phyloP scores from a whole-genome alignment of 1,140 invertebrate species.

The Scaptodrosophila lebanonensis region DNA sequence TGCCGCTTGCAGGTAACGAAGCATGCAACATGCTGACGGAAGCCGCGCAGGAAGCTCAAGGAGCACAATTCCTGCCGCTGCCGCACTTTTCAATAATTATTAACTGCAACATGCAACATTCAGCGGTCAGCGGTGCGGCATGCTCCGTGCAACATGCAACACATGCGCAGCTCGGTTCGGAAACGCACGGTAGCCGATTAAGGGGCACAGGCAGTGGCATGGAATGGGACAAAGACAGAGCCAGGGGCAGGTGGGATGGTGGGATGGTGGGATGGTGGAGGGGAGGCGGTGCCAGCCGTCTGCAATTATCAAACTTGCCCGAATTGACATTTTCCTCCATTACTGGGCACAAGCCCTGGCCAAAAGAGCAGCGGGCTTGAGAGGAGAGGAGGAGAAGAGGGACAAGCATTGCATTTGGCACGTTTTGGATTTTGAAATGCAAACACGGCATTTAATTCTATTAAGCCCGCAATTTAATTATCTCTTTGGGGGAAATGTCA shows the following conservation, averaged over 20 bases:
- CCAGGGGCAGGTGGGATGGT: no score
- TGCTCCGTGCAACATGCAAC: conserved; percentile 48
- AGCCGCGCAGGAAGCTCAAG: conserved; percentile 68
- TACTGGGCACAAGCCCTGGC: conserved; percentile 16
- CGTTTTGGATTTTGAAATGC: conserved; percentile 72
- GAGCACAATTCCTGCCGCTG: conserved; percentile 66
- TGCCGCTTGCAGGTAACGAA: conserved; percentile 56
- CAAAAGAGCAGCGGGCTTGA: background rate
- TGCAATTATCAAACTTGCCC: conserved; percentile 74
- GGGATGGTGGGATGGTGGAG: no score
- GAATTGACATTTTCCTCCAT: conserved; percentile 62
- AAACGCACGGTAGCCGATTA: no score
- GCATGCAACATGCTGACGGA: conserved; percentile 65
- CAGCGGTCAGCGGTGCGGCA: conserved; percentile 22
- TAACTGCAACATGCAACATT: conserved; percentile 69
- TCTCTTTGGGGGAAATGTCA: conserved; percentile 60
- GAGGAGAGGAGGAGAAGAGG: conserved; percentile 2
- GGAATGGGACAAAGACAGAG: no score
- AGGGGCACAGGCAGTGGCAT: no score
- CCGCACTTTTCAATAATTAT: conserved; percentile 75
- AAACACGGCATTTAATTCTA: conserved; percentile 75
- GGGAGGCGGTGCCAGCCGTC: no score
- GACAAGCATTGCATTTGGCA: conserved; percentile 48
- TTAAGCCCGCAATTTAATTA: conserved; percentile 71
- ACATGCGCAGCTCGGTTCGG: conserved; percentile 55